Base-by-base conservation (phyloP, 1,140 invertebrate species). In the Sminthurinus signatus region DNA sequence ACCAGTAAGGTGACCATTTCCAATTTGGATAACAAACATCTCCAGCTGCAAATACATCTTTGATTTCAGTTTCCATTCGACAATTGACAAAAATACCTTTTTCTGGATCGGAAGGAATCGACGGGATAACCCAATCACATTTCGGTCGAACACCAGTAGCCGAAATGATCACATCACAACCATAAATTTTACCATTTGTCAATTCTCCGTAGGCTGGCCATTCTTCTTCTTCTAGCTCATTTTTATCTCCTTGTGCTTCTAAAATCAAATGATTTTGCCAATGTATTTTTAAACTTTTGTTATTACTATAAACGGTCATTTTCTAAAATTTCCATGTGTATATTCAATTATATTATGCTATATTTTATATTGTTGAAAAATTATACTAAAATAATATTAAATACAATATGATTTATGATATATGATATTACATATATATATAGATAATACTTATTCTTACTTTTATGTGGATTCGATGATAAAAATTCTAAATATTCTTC, bases 111-210 rank as follows among this genome's bases (percentile, higher is more conserved):
- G 92, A 81, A 8, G 5, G 5, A 36, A 36, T 36, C 15, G 32
- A 36, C 39, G 48, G 51, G 75, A 59, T 59, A 78, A 73, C 74
- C 73, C 69, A 85, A 82, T 43, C 84, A 76, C 21, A 80, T 73
- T 85, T 83, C 25, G 88, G 93, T 32, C 80, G 76, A 1, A 99
- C 95, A 19, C 96, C 96, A 44, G 93, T 98, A 2, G 96, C 96
- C 69, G 93, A 97, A 56, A 99, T 83, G 29, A 99, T 80, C 74
- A 98, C 86, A 81, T 99, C 93, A 81, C 91, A 93, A 12, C 85
- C 82, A 73, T 88, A 81, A 14, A 81, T 76, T 75, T 85, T 84
- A 1, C 85, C 87, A 80, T 91, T 92, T 3, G 81, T 86, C 31
- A 95, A 76, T 73, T 83, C 78, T 3, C 89, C 83, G 78, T 85